These are phyloP conservation scores for Oxystoma pomonae DNA, from an alignment of 2,888 invertebrate species.

Conservation along the genomic window DNA sequence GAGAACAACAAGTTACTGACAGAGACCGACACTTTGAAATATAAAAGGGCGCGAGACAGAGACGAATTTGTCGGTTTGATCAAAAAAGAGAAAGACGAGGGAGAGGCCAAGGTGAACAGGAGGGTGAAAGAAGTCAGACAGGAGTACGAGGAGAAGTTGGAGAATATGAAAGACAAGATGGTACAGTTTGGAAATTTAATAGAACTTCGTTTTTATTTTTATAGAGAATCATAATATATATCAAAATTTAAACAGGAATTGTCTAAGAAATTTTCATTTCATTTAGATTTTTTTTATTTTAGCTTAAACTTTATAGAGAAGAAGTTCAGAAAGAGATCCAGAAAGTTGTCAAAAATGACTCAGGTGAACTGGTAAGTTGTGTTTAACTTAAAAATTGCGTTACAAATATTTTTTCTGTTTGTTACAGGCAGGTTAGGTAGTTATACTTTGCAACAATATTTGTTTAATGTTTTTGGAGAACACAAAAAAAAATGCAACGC, in stretches of 20 bases:
- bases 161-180: conserved; percentile 78
- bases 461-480: too few species aligned
- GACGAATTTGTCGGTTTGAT: conserved; percentile 42
- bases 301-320: conserved; percentile 61
- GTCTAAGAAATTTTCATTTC: not conserved
- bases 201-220: not conserved
- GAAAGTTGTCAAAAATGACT: conserved; percentile 50
- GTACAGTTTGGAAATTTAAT: conserved; percentile 53
- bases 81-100: conserved; percentile 39
- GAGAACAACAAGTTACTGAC: conserved; percentile 42
- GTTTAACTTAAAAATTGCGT: too few species aligned
- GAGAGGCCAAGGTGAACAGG: conserved; percentile 40
- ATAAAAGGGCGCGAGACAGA: conserved; percentile 41
- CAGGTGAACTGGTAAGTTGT: conserved; percentile 51
- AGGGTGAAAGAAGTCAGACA: conserved; percentile 54
- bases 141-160: conserved; percentile 71
- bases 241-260: not conserved
- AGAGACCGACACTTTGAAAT: conserved; percentile 44
- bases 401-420: too few species aligned
- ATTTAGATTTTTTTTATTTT: conserved; percentile 32
- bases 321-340: conserved; percentile 59
- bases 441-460: too few species aligned
- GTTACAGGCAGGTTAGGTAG: too few species aligned
- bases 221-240: not conserved
- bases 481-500: too few species aligned